Conservation (phyloP, 2,113 vertebrate species). For the Boulengeromyrus knoepffleri region DNA sequence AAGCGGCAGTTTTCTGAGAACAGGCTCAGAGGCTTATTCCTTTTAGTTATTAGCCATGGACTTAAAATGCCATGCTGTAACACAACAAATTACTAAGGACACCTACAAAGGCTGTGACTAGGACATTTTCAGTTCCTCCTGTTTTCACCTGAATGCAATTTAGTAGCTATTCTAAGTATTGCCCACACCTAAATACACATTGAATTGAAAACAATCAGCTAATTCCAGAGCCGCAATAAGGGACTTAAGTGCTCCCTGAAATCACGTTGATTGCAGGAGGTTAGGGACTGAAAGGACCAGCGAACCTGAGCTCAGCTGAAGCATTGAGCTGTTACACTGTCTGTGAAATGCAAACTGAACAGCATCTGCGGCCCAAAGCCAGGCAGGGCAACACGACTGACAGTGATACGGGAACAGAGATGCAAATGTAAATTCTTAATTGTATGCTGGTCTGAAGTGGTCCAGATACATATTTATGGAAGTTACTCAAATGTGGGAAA, state of each 20-base stretch:
- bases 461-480: neutral
- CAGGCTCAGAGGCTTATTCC: neutral
- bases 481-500: neutral
- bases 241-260: neutral
- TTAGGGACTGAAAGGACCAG: neutral
- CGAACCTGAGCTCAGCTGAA: neutral
- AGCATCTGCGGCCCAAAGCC: neutral
- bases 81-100: neutral
- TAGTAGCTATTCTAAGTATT: neutral
- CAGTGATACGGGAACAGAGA: neutral
- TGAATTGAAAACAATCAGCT: neutral
- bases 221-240: neutral
- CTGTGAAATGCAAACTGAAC: neutral
- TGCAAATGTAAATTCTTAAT: neutral
- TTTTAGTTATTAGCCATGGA: neutral
- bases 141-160: neutral
- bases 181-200: neutral
- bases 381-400: neutral
- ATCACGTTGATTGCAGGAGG: neutral
- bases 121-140: neutral
- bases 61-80: neutral
- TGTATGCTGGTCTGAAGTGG: neutral
- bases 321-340: neutral
- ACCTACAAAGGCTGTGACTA: neutral
- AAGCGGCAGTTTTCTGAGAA: neutral